Percentiles rank a stretch among this genome's conserved stretches.
Evolutionary conservation across 1,140 invertebrate species (phyloP).

Genomic region (Penaeus indicus): DNA sequence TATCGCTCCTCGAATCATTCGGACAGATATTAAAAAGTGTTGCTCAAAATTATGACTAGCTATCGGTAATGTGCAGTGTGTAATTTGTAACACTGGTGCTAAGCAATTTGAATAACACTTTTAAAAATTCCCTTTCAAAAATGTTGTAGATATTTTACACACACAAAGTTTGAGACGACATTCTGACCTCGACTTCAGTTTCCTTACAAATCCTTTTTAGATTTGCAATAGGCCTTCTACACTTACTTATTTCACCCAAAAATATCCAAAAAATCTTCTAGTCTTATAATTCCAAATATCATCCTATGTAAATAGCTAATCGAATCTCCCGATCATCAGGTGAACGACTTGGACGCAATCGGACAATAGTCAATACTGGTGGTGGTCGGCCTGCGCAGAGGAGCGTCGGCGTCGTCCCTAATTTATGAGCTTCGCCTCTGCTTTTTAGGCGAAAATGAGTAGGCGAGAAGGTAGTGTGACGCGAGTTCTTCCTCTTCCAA

Average conservation of each 20-base stretch:
- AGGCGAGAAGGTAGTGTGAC: slow-evolving; percentile 62
- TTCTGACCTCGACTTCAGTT: slow-evolving; percentile 44
- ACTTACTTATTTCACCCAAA: no score
- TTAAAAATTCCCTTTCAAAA: slow-evolving; percentile 22
- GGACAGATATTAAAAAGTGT: not conserved
- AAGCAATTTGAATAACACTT: not conserved
- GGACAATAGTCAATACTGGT: slow-evolving; percentile 50
- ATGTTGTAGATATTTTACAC: slow-evolving; percentile 55
- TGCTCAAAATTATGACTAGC: no score
- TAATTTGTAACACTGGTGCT: not conserved
- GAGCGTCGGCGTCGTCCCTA: slow-evolving; percentile 56
- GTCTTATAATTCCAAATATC: no score
- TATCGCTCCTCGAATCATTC: slow-evolving; percentile 35
- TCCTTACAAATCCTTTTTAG: no score
- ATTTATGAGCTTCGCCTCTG: slow-evolving; percentile 62
- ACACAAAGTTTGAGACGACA: not conserved
- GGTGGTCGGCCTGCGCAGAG: slow-evolving; percentile 51
- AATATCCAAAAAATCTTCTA: no score
- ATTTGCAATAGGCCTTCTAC: no score
- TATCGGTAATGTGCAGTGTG: no score
- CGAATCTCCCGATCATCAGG: no score
- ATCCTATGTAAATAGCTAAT: no score
- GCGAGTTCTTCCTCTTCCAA: slow-evolving; percentile 46
- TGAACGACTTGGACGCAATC: not conserved
- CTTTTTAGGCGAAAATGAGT: slow-evolving; percentile 62